These are phyloP conservation scores for Anagyrus pseudococci DNA, from an alignment of 2,888 invertebrate species.

Conservation along the genomic window DNA sequence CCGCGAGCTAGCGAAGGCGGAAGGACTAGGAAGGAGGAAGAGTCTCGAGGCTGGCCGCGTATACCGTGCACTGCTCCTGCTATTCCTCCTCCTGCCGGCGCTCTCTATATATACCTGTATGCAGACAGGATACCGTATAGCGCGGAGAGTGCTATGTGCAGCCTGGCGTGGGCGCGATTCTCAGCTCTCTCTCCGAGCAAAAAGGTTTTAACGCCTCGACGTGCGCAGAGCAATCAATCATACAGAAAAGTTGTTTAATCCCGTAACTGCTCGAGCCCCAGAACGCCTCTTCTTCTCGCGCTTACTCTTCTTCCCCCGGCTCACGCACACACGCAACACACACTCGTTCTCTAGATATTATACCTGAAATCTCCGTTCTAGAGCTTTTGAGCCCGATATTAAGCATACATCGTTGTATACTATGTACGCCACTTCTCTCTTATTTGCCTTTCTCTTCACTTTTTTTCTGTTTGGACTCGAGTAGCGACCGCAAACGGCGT, in stretches of 20 bases:
- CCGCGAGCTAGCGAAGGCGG: slow-evolving; percentile 14
- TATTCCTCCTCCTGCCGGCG: too few relatives aligned
- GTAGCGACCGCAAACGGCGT: too few relatives aligned
- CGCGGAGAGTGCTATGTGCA: background rate
- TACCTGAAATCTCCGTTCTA: too few relatives aligned
- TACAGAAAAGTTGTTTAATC: slow-evolving; percentile 55
- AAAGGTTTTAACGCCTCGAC: slow-evolving; percentile 51
- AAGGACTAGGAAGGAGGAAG: slow-evolving; percentile 30
- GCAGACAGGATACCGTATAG: background rate
- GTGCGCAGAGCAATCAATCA: slow-evolving; percentile 54
- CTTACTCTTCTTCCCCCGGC: background rate
- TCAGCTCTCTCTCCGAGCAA: slow-evolving; percentile 39
- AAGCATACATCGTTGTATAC: too few relatives aligned
- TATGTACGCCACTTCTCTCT: too few relatives aligned
- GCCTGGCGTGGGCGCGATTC: slow-evolving; percentile 41
- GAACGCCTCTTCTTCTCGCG: slow-evolving; percentile 16
- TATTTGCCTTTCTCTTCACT: too few relatives aligned
- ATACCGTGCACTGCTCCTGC: too few relatives aligned
- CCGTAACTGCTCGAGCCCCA: slow-evolving; percentile 48
- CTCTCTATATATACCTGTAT: too few relatives aligned
- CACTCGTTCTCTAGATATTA: too few relatives aligned
- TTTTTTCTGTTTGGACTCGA: too few relatives aligned
- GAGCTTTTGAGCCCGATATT: too few relatives aligned
- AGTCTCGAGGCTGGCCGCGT: background rate
- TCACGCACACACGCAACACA: too few relatives aligned